phyloP scores from a whole-genome alignment of 2,797 vertebrate species.

The Agapornis canus region DNA sequence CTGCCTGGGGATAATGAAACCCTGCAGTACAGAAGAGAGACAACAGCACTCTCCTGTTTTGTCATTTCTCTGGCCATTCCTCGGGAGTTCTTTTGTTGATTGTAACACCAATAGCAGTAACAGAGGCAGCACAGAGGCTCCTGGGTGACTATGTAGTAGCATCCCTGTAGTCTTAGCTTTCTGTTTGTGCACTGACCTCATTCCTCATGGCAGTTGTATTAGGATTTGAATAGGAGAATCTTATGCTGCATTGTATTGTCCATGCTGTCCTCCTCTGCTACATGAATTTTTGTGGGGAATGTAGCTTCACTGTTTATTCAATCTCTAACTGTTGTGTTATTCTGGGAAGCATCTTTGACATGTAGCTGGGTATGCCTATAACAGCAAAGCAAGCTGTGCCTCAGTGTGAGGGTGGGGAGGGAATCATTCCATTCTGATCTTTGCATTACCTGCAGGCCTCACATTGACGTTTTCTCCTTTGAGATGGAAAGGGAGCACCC shows the following conservation, averaged over 20 bases:
- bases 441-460: neutral
- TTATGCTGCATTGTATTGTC: fast-evolving
- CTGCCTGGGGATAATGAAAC: neutral
- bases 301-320: neutral
- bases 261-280: neutral
- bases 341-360: neutral
- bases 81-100: neutral
- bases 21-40: neutral
- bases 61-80: neutral
- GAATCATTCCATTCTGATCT: neutral
- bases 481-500: neutral
- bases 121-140: neutral
- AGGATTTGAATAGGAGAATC: neutral
- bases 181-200: neutral
- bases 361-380: neutral
- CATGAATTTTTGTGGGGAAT: neutral
- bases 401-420: fast-evolving
- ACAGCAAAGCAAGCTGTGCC: neutral
- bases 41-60: neutral
- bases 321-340: neutral
- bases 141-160: neutral
- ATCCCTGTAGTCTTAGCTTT: neutral
- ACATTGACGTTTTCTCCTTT: neutral
- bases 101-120: neutral
- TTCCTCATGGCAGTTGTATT: neutral